Evolutionary conservation across 2,797 vertebrate species (phyloP), one percentile per base, ranked within the genome.

Genomic region (Cyclopterus lumpus): DNA sequence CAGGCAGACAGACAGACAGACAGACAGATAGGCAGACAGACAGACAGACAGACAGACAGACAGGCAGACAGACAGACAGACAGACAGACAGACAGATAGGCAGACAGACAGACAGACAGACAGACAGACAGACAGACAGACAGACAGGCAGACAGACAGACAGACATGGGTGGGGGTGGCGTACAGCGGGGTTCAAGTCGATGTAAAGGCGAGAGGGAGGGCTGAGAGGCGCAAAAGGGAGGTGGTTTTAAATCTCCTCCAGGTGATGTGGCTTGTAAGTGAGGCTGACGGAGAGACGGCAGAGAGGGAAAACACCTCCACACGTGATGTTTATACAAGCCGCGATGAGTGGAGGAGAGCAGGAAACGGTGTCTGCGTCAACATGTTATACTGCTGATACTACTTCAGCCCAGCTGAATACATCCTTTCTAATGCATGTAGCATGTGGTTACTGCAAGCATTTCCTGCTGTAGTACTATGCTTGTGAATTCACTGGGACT

Each of bases 1-100:
- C 34, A 82, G 85, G 81, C 84, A 64, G 84, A 85, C 75, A 80
- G 81, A 86, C 85, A 81, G 81, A 88, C 80, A 88, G 76, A 88
- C 86, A 81, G n/a, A 34, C 34, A 34, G 34, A 4, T 3, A 34
- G 34, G 34, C 34, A 34, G 34, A 34, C 34, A 34, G 34, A 34
- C 6, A 8, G 34, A 34, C 34, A 82, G 85, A 81, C 84, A 64
- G 84, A 85, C 75, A 80, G 81, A 86, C 85, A 81, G 81, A 88
- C 80, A 88, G 76, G n/a, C 38, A 40, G 38, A 40, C 38, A 40
- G 9, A 30, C 28, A 30, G 28, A 30, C 28, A n/a, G n/a, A 30
- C 28, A n/a, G n/a, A n/a, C n/a, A n/a, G n/a, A n/a, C n/a, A n/a
- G n/a, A n/a, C n/a, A n/a, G n/a, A n/a, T n/a, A n/a, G n/a, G n/a